These are phyloP conservation scores for Pampus argenteus DNA, from an alignment of 2,797 vertebrate genomes.

Conservation along the genomic window DNA sequence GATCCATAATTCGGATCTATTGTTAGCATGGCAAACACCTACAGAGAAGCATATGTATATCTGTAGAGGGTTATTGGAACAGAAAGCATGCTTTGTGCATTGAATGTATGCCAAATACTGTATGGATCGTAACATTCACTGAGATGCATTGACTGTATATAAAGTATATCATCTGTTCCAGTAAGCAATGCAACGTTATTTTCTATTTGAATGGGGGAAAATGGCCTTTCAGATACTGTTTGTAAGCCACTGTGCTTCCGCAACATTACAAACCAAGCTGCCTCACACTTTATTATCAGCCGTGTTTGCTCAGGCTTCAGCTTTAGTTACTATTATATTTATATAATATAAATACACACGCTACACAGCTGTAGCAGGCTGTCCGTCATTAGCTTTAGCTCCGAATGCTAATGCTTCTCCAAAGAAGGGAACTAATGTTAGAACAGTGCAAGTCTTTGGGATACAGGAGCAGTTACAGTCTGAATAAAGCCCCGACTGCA, in stretches of 20 bases:
- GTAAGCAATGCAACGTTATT: accelerated
- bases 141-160: background rate
- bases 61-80: background rate
- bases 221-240: background rate
- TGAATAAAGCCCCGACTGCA: background rate
- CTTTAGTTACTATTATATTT: background rate
- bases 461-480: background rate
- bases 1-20: background rate
- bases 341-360: background rate
- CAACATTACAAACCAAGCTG: background rate
- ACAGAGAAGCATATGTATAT: background rate
- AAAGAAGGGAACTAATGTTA: background rate
- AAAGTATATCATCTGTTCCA: background rate
- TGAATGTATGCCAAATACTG: background rate
- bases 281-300: background rate
- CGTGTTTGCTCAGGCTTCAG: background rate
- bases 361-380: background rate
- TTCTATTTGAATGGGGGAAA: no score
- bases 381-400: constrained; percentile 46
- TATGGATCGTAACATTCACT: background rate
- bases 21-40: background rate
- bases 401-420: constrained; percentile 25
- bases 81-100: no score
- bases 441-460: background rate
- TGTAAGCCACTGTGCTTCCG: background rate